Percentiles rank a stretch among this genome's conserved stretches.
Conservation (phyloP, 2,797 vertebrate genomes). For the Lacerta agilis region DNA sequence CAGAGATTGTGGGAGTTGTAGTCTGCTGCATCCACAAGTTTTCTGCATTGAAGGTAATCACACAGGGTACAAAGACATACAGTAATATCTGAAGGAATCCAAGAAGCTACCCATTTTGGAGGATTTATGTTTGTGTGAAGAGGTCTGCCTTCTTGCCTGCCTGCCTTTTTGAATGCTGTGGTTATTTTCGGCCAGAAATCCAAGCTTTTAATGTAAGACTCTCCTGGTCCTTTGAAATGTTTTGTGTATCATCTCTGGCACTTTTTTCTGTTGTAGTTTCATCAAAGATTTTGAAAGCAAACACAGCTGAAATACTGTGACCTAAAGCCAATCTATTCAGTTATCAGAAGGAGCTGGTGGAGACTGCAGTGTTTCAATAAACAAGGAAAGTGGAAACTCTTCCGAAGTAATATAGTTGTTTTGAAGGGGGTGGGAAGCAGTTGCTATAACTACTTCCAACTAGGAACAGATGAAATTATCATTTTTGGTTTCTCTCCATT, state of each 20-base stretch:
- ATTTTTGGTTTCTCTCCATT: too few species aligned
- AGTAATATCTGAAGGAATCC: rapidly evolving
- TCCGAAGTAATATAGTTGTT: background rate
- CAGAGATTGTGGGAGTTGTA: too few species aligned
- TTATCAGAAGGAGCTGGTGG: background rate
- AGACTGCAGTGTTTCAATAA: background rate
- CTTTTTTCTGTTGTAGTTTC: background rate
- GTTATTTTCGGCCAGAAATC: background rate
- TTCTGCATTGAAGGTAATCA: background rate
- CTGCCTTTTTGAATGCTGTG: background rate
- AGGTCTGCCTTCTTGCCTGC: background rate
- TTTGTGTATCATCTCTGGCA: background rate
- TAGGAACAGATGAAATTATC: too few species aligned
- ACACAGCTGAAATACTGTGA: background rate
- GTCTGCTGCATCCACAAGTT: too few species aligned
- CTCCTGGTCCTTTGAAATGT: background rate
- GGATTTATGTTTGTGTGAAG: rapidly evolving
- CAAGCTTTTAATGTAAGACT: background rate
- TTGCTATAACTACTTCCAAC: background rate
- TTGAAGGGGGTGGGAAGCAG: background rate
- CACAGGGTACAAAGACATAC: background rate
- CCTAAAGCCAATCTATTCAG: background rate
- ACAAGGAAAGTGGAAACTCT: background rate
- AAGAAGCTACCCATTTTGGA: background rate
- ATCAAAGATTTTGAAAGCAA: background rate